Evolutionary conservation across 2,888 invertebrate genomes (phyloP).

Genomic region (Euspilapteryx auroguttella): DNA sequence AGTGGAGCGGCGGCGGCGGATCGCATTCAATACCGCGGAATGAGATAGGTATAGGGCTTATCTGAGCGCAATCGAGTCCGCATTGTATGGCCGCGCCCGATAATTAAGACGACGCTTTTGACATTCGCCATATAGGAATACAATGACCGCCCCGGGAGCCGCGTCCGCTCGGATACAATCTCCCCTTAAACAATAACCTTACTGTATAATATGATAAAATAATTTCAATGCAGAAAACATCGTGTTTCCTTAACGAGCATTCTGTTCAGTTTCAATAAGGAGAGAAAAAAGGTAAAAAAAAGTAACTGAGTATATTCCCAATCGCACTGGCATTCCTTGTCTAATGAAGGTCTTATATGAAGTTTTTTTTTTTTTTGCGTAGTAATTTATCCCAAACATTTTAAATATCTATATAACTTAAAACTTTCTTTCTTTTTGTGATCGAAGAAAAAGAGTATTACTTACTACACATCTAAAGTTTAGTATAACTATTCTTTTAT

Average conservation of each 20-base stretch:
- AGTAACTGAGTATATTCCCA: too few species aligned
- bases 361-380: too few species aligned
- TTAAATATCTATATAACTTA: too few species aligned
- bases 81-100: conserved; percentile 55
- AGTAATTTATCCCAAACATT: too few species aligned
- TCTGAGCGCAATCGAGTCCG: conserved; percentile 55
- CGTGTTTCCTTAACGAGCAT: conserved; percentile 49
- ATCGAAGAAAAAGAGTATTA: too few species aligned
- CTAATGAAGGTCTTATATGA: background rate
- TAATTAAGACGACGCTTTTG: conserved; percentile 62
- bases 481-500: too few species aligned
- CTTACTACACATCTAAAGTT: too few species aligned
- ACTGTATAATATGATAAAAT: conserved; percentile 49
- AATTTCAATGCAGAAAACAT: conserved; percentile 51
- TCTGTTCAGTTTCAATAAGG: conserved; percentile 2
- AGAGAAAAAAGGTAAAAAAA: too few species aligned
- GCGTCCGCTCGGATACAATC: conserved; percentile 42
- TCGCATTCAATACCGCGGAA: conserved; percentile 37
- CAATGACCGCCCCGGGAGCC: conserved; percentile 56
- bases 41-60: conserved; percentile 47
- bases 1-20: conserved; percentile 21
- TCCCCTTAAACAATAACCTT: conserved; percentile 52
- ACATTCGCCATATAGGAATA: conserved; percentile 61
- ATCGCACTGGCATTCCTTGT: too few species aligned
- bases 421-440: too few species aligned